These are phyloP conservation scores for Atrichornis clamosus DNA, from an alignment of 2,113 vertebrate species.

Conservation along the genomic window DNA sequence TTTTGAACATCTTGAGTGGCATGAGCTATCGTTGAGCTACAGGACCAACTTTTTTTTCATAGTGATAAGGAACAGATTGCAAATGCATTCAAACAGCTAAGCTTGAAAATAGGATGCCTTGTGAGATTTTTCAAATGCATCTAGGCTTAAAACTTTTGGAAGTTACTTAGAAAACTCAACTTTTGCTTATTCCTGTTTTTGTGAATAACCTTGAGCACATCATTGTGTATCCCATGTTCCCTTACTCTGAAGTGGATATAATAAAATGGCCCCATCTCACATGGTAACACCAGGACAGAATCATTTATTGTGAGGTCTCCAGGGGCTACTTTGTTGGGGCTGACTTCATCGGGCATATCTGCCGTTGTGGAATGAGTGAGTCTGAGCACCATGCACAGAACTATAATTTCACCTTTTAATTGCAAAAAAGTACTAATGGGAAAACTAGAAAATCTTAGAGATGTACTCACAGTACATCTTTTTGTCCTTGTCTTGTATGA, in stretches of 20 bases:
- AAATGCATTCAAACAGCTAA: not conserved
- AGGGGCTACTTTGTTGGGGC: not conserved
- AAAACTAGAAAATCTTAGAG: not conserved
- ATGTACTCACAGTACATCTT: not conserved
- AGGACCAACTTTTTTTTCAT: not conserved
- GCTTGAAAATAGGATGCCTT: not conserved
- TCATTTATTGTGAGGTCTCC: rapidly evolving
- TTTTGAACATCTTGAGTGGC: not conserved
- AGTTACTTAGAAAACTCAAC: not conserved
- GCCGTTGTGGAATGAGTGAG: not conserved
- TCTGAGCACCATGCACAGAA: not conserved
- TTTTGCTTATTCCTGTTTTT: not conserved
- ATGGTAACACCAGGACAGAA: not conserved
- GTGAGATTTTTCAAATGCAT: not conserved
- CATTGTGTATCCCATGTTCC: rapidly evolving
- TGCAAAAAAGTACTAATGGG: not conserved
- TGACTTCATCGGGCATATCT: rapidly evolving
- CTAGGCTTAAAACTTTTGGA: not conserved
- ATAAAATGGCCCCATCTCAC: not conserved
- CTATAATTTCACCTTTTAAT: not conserved
- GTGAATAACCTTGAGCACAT: not conserved
- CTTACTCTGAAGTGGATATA: not conserved
- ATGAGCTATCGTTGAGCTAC: not conserved
- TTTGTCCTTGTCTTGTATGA: not conserved
- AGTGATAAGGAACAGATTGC: not conserved